Evolutionary conservation across 2,797 vertebrate genomes (phyloP).

Genomic region (Mormyrops attenuatus): DNA sequence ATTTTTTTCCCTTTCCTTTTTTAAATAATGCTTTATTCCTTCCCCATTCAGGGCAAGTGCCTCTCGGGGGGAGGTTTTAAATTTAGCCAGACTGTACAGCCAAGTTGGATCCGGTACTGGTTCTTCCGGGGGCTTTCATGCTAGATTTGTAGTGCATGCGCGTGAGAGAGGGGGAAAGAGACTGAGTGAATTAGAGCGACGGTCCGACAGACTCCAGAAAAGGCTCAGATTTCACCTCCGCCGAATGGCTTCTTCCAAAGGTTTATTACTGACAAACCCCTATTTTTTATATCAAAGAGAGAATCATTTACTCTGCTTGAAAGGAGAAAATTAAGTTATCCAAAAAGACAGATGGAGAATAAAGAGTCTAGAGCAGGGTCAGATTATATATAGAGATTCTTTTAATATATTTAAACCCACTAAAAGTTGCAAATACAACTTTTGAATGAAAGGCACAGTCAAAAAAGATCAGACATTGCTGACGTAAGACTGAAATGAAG

Average conservation of each 20-base stretch:
- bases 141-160: neutral
- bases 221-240: neutral
- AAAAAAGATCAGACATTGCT: slow-evolving; percentile 91
- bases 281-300: neutral
- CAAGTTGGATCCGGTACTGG: neutral
- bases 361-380: slow-evolving; percentile 35
- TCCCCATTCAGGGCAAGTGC: neutral
- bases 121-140: neutral
- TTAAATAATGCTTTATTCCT: neutral
- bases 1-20: neutral
- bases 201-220: neutral
- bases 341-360: slow-evolving; percentile 29
- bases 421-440: slow-evolving; percentile 98
- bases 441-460: slow-evolving; percentile 94
- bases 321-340: neutral
- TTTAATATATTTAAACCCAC: slow-evolving; percentile 83
- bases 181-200: neutral
- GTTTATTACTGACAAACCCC: neutral
- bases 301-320: neutral
- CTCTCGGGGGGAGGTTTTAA: slow-evolving; percentile 11
- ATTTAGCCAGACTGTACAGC: slow-evolving; percentile 9
- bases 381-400: slow-evolving; percentile 59
- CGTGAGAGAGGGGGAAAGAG: neutral
- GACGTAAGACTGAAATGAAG: slow-evolving; percentile 82
- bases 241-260: neutral